Evolutionary conservation across 1,140 invertebrate genomes (phyloP), one percentile per base, ranked within the genome.

Genomic region (Pogonomyrmex barbatus): DNA sequence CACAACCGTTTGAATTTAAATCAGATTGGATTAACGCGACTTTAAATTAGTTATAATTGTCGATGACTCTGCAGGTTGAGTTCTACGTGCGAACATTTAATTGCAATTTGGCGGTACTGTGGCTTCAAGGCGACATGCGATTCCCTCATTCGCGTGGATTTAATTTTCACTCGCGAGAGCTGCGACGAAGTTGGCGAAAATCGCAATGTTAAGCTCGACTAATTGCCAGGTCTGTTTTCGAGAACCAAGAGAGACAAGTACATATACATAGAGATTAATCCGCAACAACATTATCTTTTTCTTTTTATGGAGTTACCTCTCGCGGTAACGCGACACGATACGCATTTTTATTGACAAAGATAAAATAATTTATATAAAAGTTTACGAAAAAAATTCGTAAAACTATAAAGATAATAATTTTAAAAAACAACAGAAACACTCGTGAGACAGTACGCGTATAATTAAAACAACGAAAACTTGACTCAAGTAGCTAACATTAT

Each of bases 61-160:
- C 45, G 85, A 86, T 82, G 47, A 86, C 33, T 81, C 77, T 63
- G 42, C 39, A 81, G 33, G 62, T 78, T 14, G 63, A 67, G 50
- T 85, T 47, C 56, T 39, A 42, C 17, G 84, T 65, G 62, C 68
- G 54, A 83, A 75, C 79, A 75, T 83, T 65, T 89, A 89, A 89
- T 89, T 89, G 88, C 88, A 89, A 89, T 65, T 73, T 68, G 54
- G 52, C 30, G 56, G 33, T 50, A 50, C 54, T 33, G 50, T 50
- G 85, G 60, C 39, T 60, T 58, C 24, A 8, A 67, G 54, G 67
- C 36, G 63, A 84, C 89, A 90, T 85, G 89, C 89, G 89, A 90
- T 90, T 62, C 73, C 45, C 73, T 79, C 89, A 65, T 78, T 85
- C 62, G 52, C 82, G 42, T 58, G 73, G 47, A 78, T 67, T 85